phyloP scores from a whole-genome alignment of 2,888 invertebrate species.

The Netelia inedita region DNA sequence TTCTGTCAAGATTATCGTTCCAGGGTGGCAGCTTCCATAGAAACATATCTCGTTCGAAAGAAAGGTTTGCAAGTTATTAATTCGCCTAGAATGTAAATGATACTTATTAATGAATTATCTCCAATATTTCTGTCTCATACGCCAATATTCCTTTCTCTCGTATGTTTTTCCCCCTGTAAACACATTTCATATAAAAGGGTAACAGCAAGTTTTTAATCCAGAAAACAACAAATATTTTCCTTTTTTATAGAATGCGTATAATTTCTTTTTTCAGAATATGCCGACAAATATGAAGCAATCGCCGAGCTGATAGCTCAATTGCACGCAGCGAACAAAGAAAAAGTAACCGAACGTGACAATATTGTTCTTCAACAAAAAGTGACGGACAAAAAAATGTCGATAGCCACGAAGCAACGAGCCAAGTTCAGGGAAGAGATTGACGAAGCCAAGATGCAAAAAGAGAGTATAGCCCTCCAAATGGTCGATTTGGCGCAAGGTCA shows the following conservation, averaged over 20 bases:
- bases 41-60: constrained; percentile 49
- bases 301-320: constrained; percentile 65
- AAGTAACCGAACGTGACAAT: constrained; percentile 67
- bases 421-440: constrained; percentile 70
- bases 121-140: background rate
- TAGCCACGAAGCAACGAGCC: constrained; percentile 68
- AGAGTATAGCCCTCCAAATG: constrained; percentile 74
- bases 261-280: constrained; percentile 64
- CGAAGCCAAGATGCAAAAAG: constrained; percentile 70
- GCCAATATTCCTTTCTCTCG: background rate
- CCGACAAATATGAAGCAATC: constrained; percentile 56
- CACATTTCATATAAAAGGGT: no score
- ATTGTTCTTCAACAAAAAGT: constrained; percentile 75
- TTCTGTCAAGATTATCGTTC: constrained; percentile 61
- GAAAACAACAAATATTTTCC: no score
- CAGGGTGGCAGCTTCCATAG: constrained; percentile 49
- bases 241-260: no score
- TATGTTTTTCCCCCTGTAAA: no score
- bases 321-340: constrained; percentile 53
- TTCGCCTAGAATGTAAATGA: background rate
- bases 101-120: background rate
- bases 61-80: constrained; percentile 68
- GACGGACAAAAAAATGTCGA: constrained; percentile 75
- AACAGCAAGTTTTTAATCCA: no score
- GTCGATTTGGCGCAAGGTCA: constrained; percentile 78